Evolutionary conservation across 2,888 invertebrate genomes (phyloP).

Genomic region (Sesia apiformis): DNA sequence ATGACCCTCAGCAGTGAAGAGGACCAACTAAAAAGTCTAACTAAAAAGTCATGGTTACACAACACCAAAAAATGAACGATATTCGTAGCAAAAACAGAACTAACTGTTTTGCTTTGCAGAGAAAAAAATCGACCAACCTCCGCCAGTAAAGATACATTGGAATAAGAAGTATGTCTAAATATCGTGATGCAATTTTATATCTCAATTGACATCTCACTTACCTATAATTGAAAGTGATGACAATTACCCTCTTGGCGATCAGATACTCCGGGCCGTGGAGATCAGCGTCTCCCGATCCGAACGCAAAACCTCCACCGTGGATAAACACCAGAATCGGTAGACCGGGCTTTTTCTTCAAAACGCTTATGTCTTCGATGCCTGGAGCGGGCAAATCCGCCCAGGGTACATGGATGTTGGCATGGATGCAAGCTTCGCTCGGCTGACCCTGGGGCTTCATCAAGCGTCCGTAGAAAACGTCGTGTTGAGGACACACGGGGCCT

Average conservation of each 20-base stretch:
- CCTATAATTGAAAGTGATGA: slow-evolving; percentile 66
- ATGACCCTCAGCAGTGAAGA: no score
- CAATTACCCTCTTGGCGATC: slow-evolving; percentile 42
- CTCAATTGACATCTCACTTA: slow-evolving; percentile 11
- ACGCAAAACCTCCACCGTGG: slow-evolving; percentile 61
- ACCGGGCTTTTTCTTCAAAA: slow-evolving; percentile 8
- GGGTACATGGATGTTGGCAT: slow-evolving; percentile 56
- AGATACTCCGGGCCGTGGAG: slow-evolving; percentile 55
- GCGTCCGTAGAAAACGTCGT: slow-evolving; percentile 49
- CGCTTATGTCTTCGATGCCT: slow-evolving; percentile 6
- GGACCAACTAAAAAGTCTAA: no score
- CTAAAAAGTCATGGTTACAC: no score
- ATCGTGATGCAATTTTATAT: no score
- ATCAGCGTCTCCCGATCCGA: slow-evolving; percentile 54
- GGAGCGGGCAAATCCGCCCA: slow-evolving; percentile 22
- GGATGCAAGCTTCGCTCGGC: slow-evolving; percentile 47
- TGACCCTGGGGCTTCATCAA: slow-evolving; percentile 29
- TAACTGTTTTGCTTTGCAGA: no score
- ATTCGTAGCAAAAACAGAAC: no score
- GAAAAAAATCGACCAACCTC: no score
- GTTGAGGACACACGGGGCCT: slow-evolving; percentile 76
- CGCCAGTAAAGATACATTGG: no score
- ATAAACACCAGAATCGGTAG: slow-evolving; percentile 56
- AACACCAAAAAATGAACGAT: no score
- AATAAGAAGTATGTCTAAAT: no score